Percentiles rank a stretch among this genome's conserved stretches.
These are phyloP conservation scores for Alcedo quadribrachys DNA, from an alignment of 2,797 vertebrate species.

Conservation along the genomic window DNA sequence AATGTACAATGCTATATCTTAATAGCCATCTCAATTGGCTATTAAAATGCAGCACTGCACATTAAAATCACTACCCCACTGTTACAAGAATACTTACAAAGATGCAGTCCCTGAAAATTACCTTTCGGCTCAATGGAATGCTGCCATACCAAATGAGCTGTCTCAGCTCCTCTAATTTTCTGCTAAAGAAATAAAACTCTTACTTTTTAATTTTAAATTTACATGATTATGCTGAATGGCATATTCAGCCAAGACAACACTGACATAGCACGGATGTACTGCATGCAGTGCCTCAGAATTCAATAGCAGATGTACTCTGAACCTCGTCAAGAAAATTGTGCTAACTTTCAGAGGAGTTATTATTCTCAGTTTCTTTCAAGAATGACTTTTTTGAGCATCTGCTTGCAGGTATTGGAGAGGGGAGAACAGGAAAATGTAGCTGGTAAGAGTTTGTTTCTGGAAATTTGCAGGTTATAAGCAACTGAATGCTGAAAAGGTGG, in stretches of 20 bases:
- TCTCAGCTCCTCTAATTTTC: slow-evolving; percentile 25
- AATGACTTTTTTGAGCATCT: not conserved
- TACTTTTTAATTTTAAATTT: slow-evolving; percentile 36
- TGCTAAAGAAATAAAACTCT: slow-evolving; percentile 17
- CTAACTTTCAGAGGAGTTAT: not conserved
- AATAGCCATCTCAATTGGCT: slow-evolving; percentile 55
- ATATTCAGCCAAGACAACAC: not conserved
- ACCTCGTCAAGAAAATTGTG: not conserved
- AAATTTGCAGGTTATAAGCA: not conserved
- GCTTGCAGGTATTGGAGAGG: not conserved
- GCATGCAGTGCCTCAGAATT: not conserved
- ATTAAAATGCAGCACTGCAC: slow-evolving; percentile 50
- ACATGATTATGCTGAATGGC: not conserved
- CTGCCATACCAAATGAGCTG: slow-evolving; percentile 4
- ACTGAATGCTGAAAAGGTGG: not conserved
- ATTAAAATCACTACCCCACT: slow-evolving; percentile 45
- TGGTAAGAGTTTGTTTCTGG: not conserved
- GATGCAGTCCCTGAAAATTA: slow-evolving; percentile 28
- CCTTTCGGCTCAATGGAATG: slow-evolving; percentile 22
- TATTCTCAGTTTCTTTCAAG: not conserved
- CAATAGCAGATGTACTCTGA: not conserved
- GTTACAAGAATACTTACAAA: slow-evolving; percentile 31
- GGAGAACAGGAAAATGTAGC: not conserved
- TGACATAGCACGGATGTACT: not conserved
- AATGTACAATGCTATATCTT: slow-evolving; percentile 40